A percentile compares a stretch with the other conserved stretches of the same genome.
Conservation (phyloP, 2,888 invertebrate genomes). For the Aspidapion aeneum region DNA sequence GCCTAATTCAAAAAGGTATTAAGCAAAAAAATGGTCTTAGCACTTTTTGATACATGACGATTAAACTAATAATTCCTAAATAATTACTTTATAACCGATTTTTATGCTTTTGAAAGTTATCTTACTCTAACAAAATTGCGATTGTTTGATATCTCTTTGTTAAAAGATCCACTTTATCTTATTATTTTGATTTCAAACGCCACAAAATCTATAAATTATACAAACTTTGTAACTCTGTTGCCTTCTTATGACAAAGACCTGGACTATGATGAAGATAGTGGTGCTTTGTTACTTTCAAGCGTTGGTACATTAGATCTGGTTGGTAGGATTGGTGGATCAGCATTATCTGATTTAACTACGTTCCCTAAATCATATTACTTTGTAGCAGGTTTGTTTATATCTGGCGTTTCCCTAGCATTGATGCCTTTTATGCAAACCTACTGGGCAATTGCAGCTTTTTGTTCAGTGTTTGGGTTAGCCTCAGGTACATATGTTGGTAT, state of each 20-base stretch:
- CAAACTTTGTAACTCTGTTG: slow-evolving; percentile 79
- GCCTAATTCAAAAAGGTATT: too few species aligned
- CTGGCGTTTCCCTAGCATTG: slow-evolving; percentile 69
- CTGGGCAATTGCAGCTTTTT: slow-evolving; percentile 61
- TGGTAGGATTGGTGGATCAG: slow-evolving; percentile 82
- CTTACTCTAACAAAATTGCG: slow-evolving; percentile 55
- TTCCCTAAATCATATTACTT: slow-evolving; percentile 83
- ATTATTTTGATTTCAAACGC: slow-evolving; percentile 78
- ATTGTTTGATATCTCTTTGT: slow-evolving; percentile 69
- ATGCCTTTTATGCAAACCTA: slow-evolving; percentile 68
- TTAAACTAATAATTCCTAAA: too few species aligned
- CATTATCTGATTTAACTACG: slow-evolving; percentile 70
- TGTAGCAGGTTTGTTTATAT: slow-evolving; percentile 71
- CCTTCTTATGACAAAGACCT: slow-evolving; percentile 72
- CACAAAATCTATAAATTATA: slow-evolving; percentile 82
- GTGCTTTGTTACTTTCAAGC: slow-evolving; percentile 72
- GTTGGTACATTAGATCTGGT: slow-evolving; percentile 78
- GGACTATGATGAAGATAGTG: slow-evolving; percentile 66
- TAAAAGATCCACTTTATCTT: slow-evolving; percentile 76
- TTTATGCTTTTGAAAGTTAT: too few species aligned
- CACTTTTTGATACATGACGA: too few species aligned
- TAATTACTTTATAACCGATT: too few species aligned
- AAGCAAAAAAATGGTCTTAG: too few species aligned
- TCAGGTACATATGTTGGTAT: slow-evolving; percentile 84
- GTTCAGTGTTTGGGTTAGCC: slow-evolving; percentile 75